Evolutionary conservation across 1,140 invertebrate species (phyloP).

Genomic region (Trichogramma pretiosum): DNA sequence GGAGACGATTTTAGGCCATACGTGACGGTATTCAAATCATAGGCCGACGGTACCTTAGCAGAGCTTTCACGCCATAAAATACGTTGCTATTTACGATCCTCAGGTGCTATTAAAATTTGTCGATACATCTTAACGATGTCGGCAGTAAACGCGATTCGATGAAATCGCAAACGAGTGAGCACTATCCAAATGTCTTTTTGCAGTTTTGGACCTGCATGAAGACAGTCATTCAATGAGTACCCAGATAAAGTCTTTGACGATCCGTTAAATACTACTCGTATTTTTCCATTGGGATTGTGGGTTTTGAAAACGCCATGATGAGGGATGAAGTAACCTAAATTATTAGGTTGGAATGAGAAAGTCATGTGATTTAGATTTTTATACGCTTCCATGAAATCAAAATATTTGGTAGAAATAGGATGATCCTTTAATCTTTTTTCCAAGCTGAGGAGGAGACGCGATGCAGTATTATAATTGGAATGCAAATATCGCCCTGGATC

Average conservation of each 20-base stretch:
- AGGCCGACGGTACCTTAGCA: background rate
- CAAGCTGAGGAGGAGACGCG: no score
- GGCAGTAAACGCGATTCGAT: slow-evolving; percentile 15
- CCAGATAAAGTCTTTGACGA: background rate
- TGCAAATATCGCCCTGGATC: no score
- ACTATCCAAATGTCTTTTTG: slow-evolving; percentile 14
- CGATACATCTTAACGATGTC: slow-evolving; percentile 27
- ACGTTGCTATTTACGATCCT: slow-evolving; percentile 20
- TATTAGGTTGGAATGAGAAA: no score
- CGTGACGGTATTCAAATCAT: background rate
- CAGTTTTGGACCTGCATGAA: slow-evolving; percentile 10
- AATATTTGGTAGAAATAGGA: no score
- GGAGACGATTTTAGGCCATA: background rate
- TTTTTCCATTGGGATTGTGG: no score
- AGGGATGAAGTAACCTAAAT: no score
- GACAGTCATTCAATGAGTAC: slow-evolving; percentile 11
- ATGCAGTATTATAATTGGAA: no score
- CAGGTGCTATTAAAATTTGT: slow-evolving; percentile 22
- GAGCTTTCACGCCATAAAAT: slow-evolving; percentile 24
- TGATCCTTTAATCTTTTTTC: no score
- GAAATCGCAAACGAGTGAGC: slow-evolving; percentile 21
- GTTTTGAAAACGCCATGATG: no score
- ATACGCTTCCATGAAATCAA: no score
- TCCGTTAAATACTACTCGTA: slow-evolving; percentile 14
- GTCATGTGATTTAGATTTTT: no score